Base-by-base conservation (phyloP, 53 echinoderm and acorn worm genomes). In the Patiria pectinifera region DNA sequence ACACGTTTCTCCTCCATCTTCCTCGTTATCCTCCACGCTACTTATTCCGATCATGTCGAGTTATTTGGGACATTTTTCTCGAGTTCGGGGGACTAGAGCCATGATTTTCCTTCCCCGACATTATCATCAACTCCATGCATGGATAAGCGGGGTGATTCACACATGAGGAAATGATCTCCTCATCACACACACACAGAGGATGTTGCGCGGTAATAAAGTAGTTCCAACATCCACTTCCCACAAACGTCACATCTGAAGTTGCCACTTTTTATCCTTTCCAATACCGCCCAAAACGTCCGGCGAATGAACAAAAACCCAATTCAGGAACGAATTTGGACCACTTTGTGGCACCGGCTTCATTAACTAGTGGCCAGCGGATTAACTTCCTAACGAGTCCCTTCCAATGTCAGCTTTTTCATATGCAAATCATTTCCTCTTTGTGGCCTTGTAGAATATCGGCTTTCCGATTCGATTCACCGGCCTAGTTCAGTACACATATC, bases 371-470 rank as follows among this genome's bases (percentile, higher is more conserved):
- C n/a, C 74, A 49, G 87, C 87, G 87, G 87, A 87, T 76, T 59
- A 87, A 76, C 87, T 87, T 87, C 75, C 24, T 71, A 86, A 86
- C 86, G 66, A 86, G 86, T 86, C 86, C 66, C 74, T 76, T 87
- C 76, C 95, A 95, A 95, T 95, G 95, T 95, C 95, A 95, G 91
- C 95, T 94, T 95, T 97, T 97, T 97, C 94, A 97, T 97, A 97
- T 97, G 97, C 97, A 95, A 95, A 95, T 95, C 91, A 97, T 95
- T 97, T 97, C 97, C 97, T 97, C 95, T 97, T 88, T 97, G 94
- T 95, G 97, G 97, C 97, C 97, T 97, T 97, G 97, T 95, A 95
- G 95, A 76, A 89, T 97, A 97, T 97, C 97, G 94, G 97, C 97
- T 97, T 97, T 95, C 97, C 94, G 97, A 95, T 84, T 92, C 16